Evolutionary conservation across 2,888 invertebrate species (phyloP), one percentile per base, ranked within the genome.

Genomic region (Eubasilissa splendida): DNA sequence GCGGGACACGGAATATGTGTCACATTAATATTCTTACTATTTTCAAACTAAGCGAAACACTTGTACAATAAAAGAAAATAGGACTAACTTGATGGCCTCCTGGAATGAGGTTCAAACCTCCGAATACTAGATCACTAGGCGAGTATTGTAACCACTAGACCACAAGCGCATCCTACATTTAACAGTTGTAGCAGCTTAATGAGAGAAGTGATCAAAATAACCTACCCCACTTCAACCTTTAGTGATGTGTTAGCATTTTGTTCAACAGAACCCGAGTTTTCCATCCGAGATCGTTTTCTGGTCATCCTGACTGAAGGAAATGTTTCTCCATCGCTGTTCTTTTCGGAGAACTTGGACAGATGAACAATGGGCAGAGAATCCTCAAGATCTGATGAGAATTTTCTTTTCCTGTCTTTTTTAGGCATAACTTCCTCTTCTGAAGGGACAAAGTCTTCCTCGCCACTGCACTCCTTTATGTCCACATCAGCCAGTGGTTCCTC

Each of bases 201-300:
- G 42, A 42, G 42, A 42, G 42, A 7, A 42, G 42, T 7, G 4
- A 71, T 54, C 52, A n/a, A 52, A 52, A 22, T 22, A 12, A 79
- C 73, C 8, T 63, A 63, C 60, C 71, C 78, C 12, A 71, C 53
- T 14, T 79, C 78, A 9, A 52, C 60, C 59, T 76, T 76, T n/a
- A 76, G 68, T 14, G 54, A 33, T 12, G 33, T n/a, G 31, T 22
- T 73, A 12, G 71, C 8, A 56, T 33, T 73, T n/a, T 58, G 56
- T 73, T 33, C 56, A 7, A 33, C 11, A n/a, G 71, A 42, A 10
- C 9, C 12, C 8, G 56, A 60, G 42, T 66, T 70, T 10, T 74
- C 79, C 82, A 82, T 76, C 52, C 59, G 80, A 1, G 82, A 81
- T 58, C 82, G 76, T n/a, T 82, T 83, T 31, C 83, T 76, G 0